Conservation (phyloP, 64 coral and sea anemone species). For the Pocillopora verrucosa region DNA sequence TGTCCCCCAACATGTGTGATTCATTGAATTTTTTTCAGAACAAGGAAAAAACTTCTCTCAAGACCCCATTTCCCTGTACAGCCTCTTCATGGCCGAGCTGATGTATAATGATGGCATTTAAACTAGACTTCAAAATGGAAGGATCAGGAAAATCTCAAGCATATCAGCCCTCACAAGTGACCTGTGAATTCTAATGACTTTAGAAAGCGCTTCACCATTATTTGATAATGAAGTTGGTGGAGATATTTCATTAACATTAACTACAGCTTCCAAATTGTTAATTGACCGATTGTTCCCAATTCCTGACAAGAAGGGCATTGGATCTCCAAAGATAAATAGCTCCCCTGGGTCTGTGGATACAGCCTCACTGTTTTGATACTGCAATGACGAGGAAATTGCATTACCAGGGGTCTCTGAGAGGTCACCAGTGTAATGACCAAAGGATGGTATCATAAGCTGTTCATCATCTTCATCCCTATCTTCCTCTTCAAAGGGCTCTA, state of each 20-base stretch:
- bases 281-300: neutral
- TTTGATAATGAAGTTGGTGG: neutral
- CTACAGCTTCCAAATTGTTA: neutral
- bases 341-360: neutral
- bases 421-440: neutral
- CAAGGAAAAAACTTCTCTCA: constrained; percentile 6
- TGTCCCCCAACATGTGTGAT: constrained; percentile 12
- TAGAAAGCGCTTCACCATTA: constrained; percentile 17
- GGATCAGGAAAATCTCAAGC: constrained; percentile 22
- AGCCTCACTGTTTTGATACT: neutral
- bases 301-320: neutral
- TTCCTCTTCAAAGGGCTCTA: constrained; percentile 8
- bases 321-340: neutral
- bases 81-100: constrained; percentile 3
- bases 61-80: neutral
- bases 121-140: neutral
- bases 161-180: neutral
- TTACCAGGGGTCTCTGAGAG: neutral
- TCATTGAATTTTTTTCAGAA: constrained; percentile 1
- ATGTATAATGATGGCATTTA: constrained; percentile 12
- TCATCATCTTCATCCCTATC: constrained; percentile 9
- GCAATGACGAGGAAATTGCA: neutral
- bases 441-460: constrained; percentile 1
- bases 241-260: neutral
- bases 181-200: constrained; percentile 30